Conservation (phyloP, 2,113 vertebrate genomes). For the Lichenostomus cassidix region DNA sequence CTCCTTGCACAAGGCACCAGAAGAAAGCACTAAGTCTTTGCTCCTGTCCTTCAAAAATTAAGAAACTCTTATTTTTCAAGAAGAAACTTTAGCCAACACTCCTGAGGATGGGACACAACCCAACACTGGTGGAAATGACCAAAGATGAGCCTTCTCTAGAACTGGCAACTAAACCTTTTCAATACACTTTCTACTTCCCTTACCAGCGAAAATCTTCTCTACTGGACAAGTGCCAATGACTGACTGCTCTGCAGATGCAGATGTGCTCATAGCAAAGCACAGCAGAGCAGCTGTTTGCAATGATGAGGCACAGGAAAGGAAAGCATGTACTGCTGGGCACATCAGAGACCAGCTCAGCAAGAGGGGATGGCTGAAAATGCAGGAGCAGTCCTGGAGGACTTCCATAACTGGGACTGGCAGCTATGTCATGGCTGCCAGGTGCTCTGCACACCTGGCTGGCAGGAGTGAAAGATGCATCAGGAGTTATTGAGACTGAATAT, state of each 20-base stretch:
- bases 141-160: background rate
- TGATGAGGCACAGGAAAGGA: background rate
- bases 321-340: background rate
- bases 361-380: background rate
- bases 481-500: background rate
- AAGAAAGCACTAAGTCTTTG: background rate
- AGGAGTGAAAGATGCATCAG: background rate
- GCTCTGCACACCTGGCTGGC: background rate
- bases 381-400: fast-evolving
- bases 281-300: background rate
- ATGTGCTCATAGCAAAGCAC: background rate
- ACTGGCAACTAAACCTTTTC: background rate
- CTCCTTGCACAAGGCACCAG: fast-evolving
- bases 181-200: background rate
- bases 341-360: background rate
- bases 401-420: background rate
- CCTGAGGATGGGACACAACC: background rate
- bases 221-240: background rate
- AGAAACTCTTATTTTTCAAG: background rate
- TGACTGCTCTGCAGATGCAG: background rate
- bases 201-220: background rate
- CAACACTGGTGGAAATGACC: background rate
- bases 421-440: background rate
- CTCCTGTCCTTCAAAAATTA: background rate
- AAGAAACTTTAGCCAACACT: background rate